phyloP scores from a whole-genome alignment of 2,113 vertebrate genomes.

The Natator depressus region DNA sequence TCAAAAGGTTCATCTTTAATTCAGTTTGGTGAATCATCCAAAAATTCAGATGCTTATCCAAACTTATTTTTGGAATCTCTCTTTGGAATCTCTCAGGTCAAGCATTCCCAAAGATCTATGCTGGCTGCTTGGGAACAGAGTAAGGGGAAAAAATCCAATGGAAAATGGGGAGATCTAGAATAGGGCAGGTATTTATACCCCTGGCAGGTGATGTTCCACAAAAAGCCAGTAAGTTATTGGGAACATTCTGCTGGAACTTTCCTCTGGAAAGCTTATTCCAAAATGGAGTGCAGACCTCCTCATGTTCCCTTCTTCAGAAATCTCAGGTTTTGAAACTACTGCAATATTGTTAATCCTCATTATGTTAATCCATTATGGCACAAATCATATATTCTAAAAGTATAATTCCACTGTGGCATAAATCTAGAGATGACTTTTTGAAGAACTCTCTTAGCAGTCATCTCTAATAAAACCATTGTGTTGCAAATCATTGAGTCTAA shows the following conservation, averaged over 20 bases:
- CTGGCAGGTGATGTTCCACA: background rate
- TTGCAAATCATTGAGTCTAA: background rate
- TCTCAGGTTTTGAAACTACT: background rate
- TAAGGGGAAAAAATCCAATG: background rate
- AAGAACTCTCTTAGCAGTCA: background rate
- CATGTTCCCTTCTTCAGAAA: background rate
- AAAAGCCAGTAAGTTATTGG: background rate
- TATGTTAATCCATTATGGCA: background rate
- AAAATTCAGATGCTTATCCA: background rate
- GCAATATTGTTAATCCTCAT: background rate
- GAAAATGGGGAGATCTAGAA: background rate
- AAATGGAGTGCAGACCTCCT: background rate
- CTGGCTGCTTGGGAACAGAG: background rate
- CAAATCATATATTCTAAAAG: rapidly evolving
- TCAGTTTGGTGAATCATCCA: background rate
- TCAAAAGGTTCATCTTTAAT: background rate
- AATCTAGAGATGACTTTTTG: background rate
- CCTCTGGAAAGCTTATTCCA: rapidly evolving
- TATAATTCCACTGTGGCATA: background rate
- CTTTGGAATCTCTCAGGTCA: background rate
- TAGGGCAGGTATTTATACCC: background rate
- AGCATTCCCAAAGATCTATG: background rate
- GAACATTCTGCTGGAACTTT: background rate
- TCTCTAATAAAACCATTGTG: background rate
- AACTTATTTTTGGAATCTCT: background rate